Conservation (phyloP, 92 coral and sea anemone genomes). For the Actinostola sp. region DNA sequence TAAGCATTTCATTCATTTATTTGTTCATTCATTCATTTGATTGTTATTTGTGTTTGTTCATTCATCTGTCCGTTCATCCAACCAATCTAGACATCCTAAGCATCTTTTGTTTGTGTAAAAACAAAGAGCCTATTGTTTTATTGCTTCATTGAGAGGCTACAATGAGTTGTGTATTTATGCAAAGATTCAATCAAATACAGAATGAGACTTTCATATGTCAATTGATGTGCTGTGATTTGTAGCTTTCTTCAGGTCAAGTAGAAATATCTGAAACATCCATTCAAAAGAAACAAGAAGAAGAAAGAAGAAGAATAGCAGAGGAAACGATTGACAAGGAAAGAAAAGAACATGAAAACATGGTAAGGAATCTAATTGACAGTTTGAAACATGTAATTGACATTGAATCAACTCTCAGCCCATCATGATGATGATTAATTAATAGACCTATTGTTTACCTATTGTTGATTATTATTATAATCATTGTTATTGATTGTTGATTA, state of each 20-base stretch:
- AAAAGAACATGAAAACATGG: constrained; percentile 15
- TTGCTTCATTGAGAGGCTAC: too few relatives aligned
- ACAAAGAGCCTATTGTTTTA: not conserved
- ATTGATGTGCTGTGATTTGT: too few relatives aligned
- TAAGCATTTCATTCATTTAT: not conserved
- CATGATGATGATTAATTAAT: too few relatives aligned
- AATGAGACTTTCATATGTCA: too few relatives aligned
- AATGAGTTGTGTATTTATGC: too few relatives aligned
- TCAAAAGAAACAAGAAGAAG: constrained; percentile 26
- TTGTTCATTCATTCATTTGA: not conserved
- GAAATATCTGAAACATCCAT: constrained; percentile 18
- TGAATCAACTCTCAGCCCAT: too few relatives aligned
- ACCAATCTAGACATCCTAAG: too few relatives aligned
- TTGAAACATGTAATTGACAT: not conserved
- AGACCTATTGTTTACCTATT: too few relatives aligned
- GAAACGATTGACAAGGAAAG: constrained; percentile 25
- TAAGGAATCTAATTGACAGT: not conserved
- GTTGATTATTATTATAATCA: not conserved
- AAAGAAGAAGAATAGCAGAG: constrained; percentile 24
- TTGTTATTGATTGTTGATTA: not conserved
- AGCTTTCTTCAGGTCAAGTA: constrained; percentile 15
- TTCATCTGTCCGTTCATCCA: not conserved
- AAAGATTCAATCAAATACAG: too few relatives aligned
- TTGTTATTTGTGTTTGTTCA: not conserved
- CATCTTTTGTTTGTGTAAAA: too few relatives aligned